Conservation (phyloP, 2,888 invertebrate species). For the Fragum whitleyi region DNA sequence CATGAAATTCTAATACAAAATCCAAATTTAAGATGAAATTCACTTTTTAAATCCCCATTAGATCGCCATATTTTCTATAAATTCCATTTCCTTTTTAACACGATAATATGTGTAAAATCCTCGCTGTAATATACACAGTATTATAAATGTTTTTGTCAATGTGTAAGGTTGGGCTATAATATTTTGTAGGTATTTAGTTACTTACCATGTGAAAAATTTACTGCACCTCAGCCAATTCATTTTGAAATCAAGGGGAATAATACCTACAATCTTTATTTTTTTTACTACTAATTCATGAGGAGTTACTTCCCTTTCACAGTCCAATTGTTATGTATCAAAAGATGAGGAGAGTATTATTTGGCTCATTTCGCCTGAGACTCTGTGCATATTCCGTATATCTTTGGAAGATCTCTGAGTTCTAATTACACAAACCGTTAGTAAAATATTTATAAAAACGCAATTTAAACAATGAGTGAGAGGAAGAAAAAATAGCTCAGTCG, state of each 20-base stretch:
- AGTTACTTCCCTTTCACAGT: conserved; percentile 6
- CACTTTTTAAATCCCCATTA: background rate
- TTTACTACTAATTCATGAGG: background rate
- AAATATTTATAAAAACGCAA: too few relatives aligned
- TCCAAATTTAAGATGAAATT: background rate
- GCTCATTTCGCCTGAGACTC: too few relatives aligned
- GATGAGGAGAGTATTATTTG: too few relatives aligned
- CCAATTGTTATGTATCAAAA: too few relatives aligned
- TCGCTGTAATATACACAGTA: background rate
- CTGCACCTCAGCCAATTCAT: background rate
- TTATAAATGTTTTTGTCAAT: conserved; percentile 18
- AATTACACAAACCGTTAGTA: too few relatives aligned
- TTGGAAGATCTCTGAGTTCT: too few relatives aligned
- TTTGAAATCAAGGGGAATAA: conserved; percentile 3
- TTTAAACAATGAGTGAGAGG: too few relatives aligned
- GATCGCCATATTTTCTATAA: background rate
- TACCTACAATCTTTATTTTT: background rate
- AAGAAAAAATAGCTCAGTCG: too few relatives aligned
- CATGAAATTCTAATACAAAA: background rate
- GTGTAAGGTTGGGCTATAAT: conserved; percentile 13
- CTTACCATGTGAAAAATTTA: conserved; percentile 9
- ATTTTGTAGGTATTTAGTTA: conserved; percentile 21
- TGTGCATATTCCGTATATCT: too few relatives aligned
- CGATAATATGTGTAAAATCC: conserved; percentile 1
- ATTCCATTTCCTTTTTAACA: background rate